Base-by-base conservation (phyloP, 2,888 invertebrate species). In the Marronus borbonicus region DNA sequence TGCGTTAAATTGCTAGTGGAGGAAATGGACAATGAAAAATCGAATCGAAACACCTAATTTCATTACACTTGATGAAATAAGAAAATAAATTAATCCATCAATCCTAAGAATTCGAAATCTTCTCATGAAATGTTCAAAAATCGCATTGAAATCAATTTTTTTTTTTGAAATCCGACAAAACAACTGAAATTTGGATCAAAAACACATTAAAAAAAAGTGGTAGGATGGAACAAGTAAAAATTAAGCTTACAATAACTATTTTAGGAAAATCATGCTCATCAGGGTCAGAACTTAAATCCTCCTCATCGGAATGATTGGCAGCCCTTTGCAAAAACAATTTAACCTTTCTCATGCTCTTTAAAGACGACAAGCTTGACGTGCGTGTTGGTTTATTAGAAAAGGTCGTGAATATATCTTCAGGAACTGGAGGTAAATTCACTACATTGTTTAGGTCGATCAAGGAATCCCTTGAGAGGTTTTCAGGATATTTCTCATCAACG, bases 401-500 rank as follows among this genome's bases (percentile, higher is more conserved):
- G 80, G 87, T 85, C 2, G 88, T 88, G 77, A 89, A 89, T 65
- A 88, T 89, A 80, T 89, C 89, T 84, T 90, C 90, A 0, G 89
- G 90, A 0, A 90, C 89, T 1, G 89, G 86, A 2, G 89, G 89
- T 70, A 90, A 83, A 84, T 89, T 89, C 0, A 86, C 85, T 1
- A 89, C 87, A 76, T 85, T 88, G 79, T 87, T 88, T 24, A 89
- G 82, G 82, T 89, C 89, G 31, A 89, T 88, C 20, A 89, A 82
- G 3, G 89, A 89, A 79, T 89, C 89, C 52, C 87, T 85, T 2
- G 89, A 89, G 83, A 88, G 85, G 83, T 88, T 89, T 80, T 89
- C 89, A 0, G 90, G 90, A 84, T 89, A 90, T 81, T 89, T 89
- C 83, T 89, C 89, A 79, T 89, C 88, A 2, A 89, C 82, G 78